A percentile compares a stretch with the other conserved stretches of the same genome.
Evolutionary conservation across 1,140 invertebrate genomes (phyloP).

Genomic region (Bombus consobrinus): DNA sequence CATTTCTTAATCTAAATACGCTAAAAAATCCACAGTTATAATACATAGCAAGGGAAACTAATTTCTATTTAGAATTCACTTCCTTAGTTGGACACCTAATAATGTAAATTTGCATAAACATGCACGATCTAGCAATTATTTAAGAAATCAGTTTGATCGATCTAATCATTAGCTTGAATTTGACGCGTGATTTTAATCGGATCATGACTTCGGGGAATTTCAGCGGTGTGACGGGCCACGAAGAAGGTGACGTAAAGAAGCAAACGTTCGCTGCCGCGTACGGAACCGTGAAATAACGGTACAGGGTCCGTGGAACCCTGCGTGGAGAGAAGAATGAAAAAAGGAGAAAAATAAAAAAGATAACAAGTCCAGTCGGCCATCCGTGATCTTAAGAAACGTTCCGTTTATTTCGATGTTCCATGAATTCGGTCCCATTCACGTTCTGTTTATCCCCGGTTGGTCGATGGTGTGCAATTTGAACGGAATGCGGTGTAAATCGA

Average conservation of each 20-base stretch:
- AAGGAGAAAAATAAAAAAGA: neutral
- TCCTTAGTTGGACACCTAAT: neutral
- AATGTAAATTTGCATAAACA: neutral
- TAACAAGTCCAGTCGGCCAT: conserved; percentile 17
- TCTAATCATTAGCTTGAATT: neutral
- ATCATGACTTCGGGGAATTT: conserved; percentile 16
- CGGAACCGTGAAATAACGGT: conserved; percentile 61
- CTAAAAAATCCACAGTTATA: too few relatives aligned
- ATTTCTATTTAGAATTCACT: neutral
- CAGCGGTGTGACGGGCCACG: neutral
- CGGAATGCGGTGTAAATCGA: neutral
- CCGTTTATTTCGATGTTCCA: conserved; percentile 36
- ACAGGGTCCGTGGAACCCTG: conserved; percentile 40
- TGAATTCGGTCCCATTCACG: conserved; percentile 30
- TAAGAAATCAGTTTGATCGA: neutral
- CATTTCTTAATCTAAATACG: too few relatives aligned
- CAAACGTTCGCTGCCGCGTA: conserved; percentile 25
- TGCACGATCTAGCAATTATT: neutral
- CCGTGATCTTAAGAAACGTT: conserved; percentile 37
- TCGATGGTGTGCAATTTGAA: neutral
- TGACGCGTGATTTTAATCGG: conserved; percentile 21
- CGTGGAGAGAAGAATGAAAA: neutral
- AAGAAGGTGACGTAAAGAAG: conserved; percentile 14
- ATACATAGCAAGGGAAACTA: too few relatives aligned
- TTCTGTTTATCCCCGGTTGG: neutral